These are phyloP conservation scores for Porites cylindrica DNA, from an alignment of 92 coral and sea anemone species.

Conservation along the genomic window DNA sequence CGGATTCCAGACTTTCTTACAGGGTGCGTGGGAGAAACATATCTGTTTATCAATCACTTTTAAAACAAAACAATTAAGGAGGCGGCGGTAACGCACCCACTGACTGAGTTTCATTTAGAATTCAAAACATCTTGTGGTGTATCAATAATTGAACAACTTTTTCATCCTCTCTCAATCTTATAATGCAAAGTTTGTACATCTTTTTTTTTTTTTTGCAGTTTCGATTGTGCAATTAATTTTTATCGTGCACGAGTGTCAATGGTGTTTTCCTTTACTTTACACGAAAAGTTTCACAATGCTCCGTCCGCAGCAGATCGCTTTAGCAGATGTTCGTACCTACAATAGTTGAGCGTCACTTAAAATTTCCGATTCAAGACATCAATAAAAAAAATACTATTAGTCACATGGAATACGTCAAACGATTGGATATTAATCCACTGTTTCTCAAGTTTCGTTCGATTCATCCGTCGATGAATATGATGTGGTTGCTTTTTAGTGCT, in stretches of 20 bases:
- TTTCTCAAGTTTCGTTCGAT: too few relatives aligned
- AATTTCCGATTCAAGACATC: conserved; percentile 14
- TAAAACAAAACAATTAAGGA: too few relatives aligned
- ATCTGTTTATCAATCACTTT: too few relatives aligned
- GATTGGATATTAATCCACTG: background rate
- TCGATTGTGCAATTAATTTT: background rate
- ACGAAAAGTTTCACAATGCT: too few relatives aligned
- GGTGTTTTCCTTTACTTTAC: too few relatives aligned
- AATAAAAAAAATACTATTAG: background rate
- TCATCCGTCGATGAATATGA: too few relatives aligned
- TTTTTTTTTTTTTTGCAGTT: too few relatives aligned
- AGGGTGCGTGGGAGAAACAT: too few relatives aligned
- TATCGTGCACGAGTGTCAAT: too few relatives aligned
- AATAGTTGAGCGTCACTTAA: background rate
- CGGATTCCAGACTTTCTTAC: too few relatives aligned
- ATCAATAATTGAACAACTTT: conserved; percentile 22
- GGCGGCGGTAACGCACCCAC: background rate
- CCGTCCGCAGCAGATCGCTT: background rate
- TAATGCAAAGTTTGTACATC: background rate
- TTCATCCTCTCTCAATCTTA: background rate
- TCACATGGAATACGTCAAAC: background rate
- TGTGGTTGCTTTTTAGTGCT: too few relatives aligned
- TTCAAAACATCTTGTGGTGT: conserved; percentile 12
- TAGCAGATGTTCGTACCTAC: background rate
- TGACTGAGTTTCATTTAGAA: background rate